These are phyloP conservation scores for Saimiri boliviensis DNA, from an alignment of 2,113 vertebrate genomes.

Conservation along the genomic window DNA sequence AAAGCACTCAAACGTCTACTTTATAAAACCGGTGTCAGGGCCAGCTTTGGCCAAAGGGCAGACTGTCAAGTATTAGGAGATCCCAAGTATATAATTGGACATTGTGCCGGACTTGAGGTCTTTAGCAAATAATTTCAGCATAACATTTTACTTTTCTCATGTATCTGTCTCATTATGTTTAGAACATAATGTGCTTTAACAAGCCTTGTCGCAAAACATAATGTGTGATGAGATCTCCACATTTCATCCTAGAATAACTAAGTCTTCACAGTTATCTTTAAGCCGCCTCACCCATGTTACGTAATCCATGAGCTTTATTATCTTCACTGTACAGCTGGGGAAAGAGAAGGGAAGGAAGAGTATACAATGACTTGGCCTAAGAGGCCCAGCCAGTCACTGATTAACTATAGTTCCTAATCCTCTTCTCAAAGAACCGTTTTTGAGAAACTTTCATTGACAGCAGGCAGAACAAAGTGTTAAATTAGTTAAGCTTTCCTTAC, in stretches of 20 bases:
- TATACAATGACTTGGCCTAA: constrained; percentile 47
- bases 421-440: constrained; percentile 16
- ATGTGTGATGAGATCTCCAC: constrained; percentile 37
- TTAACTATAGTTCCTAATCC: neutral
- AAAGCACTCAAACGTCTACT: neutral
- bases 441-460: neutral
- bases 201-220: constrained; percentile 49
- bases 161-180: neutral
- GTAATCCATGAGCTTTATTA: constrained; percentile 58
- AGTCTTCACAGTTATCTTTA: constrained; percentile 50
- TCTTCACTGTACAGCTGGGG: constrained; percentile 47
- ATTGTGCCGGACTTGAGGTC: neutral
- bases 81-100: neutral
- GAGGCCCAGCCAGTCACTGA: neutral
- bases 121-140: neutral
- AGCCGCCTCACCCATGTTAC: constrained; percentile 33
- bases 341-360: constrained; percentile 1
- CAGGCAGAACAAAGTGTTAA: neutral
- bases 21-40: neutral
- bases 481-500: neutral
- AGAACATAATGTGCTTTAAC: constrained; percentile 42
- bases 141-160: neutral
- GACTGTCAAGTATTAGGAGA: neutral
- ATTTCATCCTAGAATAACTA: constrained; percentile 61
- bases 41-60: constrained; percentile 23